Conservation (phyloP, 2,888 invertebrate genomes). For the Dasypogon diadema region DNA sequence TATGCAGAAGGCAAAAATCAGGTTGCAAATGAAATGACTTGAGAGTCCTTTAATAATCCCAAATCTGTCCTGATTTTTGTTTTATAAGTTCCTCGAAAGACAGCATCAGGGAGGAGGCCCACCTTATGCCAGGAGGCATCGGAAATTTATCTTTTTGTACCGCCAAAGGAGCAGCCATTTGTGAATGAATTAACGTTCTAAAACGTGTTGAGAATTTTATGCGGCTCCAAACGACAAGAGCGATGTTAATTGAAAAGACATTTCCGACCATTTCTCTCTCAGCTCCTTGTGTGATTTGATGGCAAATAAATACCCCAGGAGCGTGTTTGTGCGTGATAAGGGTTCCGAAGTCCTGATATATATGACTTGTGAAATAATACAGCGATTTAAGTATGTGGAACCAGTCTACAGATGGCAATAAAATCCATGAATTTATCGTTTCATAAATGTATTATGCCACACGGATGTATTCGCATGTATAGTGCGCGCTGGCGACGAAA, state of each 20-base stretch:
- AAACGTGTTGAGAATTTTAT: slow-evolving; percentile 34
- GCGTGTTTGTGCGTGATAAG: slow-evolving; percentile 51
- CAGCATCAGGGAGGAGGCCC: no score
- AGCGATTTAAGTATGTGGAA: slow-evolving; percentile 47
- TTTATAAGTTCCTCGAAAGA: no score
- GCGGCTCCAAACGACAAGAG: slow-evolving; percentile 31
- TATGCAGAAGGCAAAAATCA: no score
- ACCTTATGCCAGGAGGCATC: no score
- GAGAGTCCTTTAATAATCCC: no score
- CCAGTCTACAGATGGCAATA: slow-evolving; percentile 41
- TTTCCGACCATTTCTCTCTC: slow-evolving; percentile 41
- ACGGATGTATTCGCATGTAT: background rate
- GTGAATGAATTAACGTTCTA: slow-evolving; percentile 33
- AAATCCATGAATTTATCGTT: slow-evolving; percentile 48
- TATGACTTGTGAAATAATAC: slow-evolving; percentile 26
- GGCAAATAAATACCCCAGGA: slow-evolving; percentile 42
- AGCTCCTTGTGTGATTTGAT: slow-evolving; percentile 40
- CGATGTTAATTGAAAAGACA: slow-evolving; percentile 46
- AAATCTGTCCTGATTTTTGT: no score
- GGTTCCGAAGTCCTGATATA: slow-evolving; percentile 43
- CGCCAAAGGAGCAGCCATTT: slow-evolving; percentile 3
- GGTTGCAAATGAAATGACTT: no score
- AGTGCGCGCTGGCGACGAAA: background rate
- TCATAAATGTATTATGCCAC: slow-evolving; percentile 43
- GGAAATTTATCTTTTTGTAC: background rate